A percentile compares a stretch with the other conserved stretches of the same genome.
Conservation (phyloP, 2,113 vertebrate genomes). For the Falcunculus frontatus region DNA sequence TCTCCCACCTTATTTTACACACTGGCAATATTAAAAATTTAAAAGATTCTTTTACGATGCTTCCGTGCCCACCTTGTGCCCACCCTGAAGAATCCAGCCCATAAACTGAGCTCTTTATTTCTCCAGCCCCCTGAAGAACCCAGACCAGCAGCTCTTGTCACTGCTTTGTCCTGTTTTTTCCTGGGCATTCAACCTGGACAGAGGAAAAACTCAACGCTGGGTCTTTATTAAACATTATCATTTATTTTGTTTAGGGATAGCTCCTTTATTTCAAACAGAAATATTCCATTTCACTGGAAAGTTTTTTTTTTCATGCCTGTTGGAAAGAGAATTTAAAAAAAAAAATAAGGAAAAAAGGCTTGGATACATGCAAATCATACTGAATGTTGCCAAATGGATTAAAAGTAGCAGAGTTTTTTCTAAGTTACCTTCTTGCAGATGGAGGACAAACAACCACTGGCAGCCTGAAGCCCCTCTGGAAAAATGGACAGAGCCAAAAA, state of each 20-base stretch:
- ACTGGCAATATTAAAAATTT: background rate
- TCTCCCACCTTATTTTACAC: background rate
- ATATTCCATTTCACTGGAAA: background rate
- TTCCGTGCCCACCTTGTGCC: background rate
- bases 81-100: background rate
- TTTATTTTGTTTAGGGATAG: conserved; percentile 31
- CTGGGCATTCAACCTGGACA: background rate
- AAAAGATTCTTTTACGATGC: background rate
- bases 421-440: background rate
- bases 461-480: background rate
- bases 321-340: conserved; percentile 11
- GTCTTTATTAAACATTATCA: background rate
- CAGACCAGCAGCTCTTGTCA: background rate
- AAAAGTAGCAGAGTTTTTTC: conserved; percentile 13
- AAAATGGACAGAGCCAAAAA: background rate
- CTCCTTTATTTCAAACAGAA: conserved; percentile 45
- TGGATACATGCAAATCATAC: conserved; percentile 60
- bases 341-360: background rate
- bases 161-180: background rate
- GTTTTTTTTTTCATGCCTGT: conserved; percentile 9
- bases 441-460: background rate
- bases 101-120: background rate
- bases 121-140: background rate
- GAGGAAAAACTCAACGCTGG: background rate
- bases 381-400: background rate